Conservation (phyloP, 2,113 vertebrate genomes). For the human region GRCh38 chr16:66657501-66658000, state of each 20-base stretch:
- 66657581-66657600: neutral
- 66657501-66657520: conserved; percentile 31
- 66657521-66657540: neutral
- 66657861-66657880: neutral
- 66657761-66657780: neutral
- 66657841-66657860: neutral
- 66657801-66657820: neutral
- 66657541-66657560: neutral
- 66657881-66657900: neutral
- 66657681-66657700: conserved; percentile 1
- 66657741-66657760: neutral
- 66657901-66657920: neutral
- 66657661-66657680: conserved; percentile 26
- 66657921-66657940: neutral
- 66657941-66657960: too few species aligned
- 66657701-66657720: neutral
- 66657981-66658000: too few species aligned
- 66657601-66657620: neutral
- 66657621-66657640: neutral
- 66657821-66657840: neutral
- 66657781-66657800: neutral
- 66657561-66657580: neutral
- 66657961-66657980: too few species aligned
- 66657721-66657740: neutral
- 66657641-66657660: neutral